A percentile compares a stretch with the other conserved stretches of the same genome.
Evolutionary conservation across 2,888 invertebrate genomes (phyloP).

Genomic region (Tenthredo amoena): DNA sequence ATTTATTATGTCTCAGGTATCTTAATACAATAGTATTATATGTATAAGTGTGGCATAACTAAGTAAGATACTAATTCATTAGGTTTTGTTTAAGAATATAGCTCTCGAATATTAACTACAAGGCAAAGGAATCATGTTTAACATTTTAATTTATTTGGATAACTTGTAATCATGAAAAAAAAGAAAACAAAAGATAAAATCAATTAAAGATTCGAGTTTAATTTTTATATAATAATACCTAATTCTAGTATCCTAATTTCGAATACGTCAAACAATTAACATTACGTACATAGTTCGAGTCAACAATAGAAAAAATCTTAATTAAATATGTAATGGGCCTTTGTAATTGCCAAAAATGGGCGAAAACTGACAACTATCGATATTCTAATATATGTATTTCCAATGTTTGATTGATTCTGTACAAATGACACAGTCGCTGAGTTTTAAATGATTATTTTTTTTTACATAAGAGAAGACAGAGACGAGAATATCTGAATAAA

Average conservation of each 20-base stretch:
- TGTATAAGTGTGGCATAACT: constrained; percentile 11
- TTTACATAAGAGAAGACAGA: neutral
- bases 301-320: constrained; percentile 2
- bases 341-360: neutral
- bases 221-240: neutral
- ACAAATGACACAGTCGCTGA: constrained; percentile 6
- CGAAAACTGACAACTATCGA: neutral
- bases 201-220: neutral
- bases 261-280: constrained; percentile 23
- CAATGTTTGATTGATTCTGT: constrained; percentile 3
- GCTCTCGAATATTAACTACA: neutral
- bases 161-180: neutral
- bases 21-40: constrained; percentile 12
- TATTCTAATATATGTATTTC: neutral
- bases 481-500: neutral
- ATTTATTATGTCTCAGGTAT: constrained; percentile 18
- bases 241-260: neutral
- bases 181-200: neutral
- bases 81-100: neutral
- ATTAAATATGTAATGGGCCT: neutral
- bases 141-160: neutral
- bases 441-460: neutral
- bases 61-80: constrained; percentile 11
- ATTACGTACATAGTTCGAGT: constrained; percentile 1
- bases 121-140: constrained; percentile 3